phyloP scores from a whole-genome alignment of 64 coral and sea anemone species.

The Montipora foliosa region DNA sequence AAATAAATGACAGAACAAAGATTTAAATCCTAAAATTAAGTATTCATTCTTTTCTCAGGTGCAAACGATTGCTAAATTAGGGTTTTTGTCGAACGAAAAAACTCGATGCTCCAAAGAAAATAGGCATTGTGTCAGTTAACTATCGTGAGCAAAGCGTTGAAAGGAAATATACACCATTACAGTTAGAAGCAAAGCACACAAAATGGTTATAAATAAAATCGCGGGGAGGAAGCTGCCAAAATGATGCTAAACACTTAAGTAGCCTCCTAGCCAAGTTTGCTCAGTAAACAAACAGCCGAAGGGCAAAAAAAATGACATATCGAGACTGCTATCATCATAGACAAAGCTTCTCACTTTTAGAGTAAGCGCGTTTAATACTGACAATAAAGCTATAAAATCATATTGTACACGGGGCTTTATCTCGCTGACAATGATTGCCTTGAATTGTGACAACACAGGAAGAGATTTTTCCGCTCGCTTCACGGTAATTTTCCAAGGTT shows the following conservation, averaged over 20 bases:
- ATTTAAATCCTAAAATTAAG: neutral
- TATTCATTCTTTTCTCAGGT: conserved; percentile 7
- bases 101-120: conserved; percentile 21
- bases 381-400: conserved; percentile 55
- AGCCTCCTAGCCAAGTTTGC: conserved; percentile 11
- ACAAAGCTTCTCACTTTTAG: conserved; percentile 49
- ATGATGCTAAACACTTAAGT: conserved; percentile 15
- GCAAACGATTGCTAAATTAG: conserved; percentile 7
- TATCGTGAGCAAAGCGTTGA: neutral
- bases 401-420: conserved; percentile 37
- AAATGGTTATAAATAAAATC: conserved; percentile 52
- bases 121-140: neutral
- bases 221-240: conserved; percentile 11
- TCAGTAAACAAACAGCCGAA: conserved; percentile 26
- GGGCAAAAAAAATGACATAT: conserved; percentile 19
- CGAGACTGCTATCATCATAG: conserved; percentile 34
- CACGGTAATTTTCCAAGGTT: conserved; percentile 50
- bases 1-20: neutral
- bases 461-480: conserved; percentile 27
- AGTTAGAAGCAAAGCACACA: conserved; percentile 14
- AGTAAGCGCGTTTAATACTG: conserved; percentile 16
- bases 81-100: conserved; percentile 8
- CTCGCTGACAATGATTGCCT: conserved; percentile 31
- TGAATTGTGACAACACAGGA: conserved; percentile 45
- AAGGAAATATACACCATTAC: conserved; percentile 43